Evolutionary conservation across 1,140 invertebrate genomes (phyloP).

Genomic region (Meloidogyne exigua): DNA sequence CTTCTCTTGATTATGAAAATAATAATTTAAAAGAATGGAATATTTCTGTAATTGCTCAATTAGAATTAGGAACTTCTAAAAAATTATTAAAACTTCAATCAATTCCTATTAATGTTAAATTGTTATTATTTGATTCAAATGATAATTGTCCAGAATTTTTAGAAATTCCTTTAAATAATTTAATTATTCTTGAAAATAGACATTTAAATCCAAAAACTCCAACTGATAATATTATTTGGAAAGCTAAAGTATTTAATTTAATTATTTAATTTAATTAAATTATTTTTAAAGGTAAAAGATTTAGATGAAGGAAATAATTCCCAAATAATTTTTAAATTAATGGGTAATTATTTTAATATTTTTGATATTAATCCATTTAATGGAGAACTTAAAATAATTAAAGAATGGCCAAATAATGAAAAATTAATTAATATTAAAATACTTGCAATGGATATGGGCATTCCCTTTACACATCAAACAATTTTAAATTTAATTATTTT

Average conservation of each 20-base stretch:
- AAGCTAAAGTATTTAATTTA: constrained; percentile 45
- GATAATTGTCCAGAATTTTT: constrained; percentile 46
- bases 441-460: constrained; percentile 35
- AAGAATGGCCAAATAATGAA: constrained; percentile 16
- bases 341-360: constrained; percentile 35
- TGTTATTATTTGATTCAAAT: constrained; percentile 34
- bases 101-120: constrained; percentile 1
- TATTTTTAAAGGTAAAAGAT: constrained; percentile 60
- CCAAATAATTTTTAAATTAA: constrained; percentile 63
- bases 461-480: constrained; percentile 37
- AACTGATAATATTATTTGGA: constrained; percentile 50
- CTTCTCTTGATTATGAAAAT: constrained; percentile 30
- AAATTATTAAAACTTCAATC: background rate
- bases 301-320: constrained; percentile 65
- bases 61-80: constrained; percentile 32
- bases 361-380: constrained; percentile 34
- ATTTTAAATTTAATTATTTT: constrained; percentile 30
- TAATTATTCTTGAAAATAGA: constrained; percentile 7
- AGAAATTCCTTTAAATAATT: constrained; percentile 21
- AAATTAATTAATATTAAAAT: constrained; percentile 23
- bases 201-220: constrained; percentile 34
- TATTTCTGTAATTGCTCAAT: constrained; percentile 34
- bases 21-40: constrained; percentile 3
- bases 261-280: background rate
- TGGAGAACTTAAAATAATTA: constrained; percentile 32